Evolutionary conservation across 2,888 invertebrate genomes (phyloP), one percentile per base, ranked within the genome.

Genomic region (Oscheius onirici): DNA sequence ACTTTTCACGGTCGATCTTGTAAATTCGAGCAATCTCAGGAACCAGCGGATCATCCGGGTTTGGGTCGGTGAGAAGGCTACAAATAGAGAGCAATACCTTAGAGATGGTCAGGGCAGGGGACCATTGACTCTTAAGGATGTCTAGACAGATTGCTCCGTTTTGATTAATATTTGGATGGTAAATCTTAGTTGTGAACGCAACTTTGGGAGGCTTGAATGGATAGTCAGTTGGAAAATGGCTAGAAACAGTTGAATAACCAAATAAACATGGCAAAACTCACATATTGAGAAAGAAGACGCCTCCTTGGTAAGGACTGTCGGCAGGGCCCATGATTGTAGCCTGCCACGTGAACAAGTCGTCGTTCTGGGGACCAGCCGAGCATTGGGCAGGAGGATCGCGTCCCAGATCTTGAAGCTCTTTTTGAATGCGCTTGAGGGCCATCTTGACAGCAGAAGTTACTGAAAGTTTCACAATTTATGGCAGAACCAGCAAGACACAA

Each of bases 181-280:
- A 52, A 17, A 52, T 52, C 20, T 24, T 52, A 3, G 52, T 52
- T 20, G 52, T 52, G 24, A 52, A 52, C 13, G 52, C 13, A 20
- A 52, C 20, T 17, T 52, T 52, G 13, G 52, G 52, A 17, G 52
- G 52, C 52, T 52, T 52, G 52, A 52, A 52, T 3, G 52, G 52
- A 24, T 52, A 52, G 17, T 52, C 52, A 3, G 52, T 52, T 11
- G 52, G 52, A 13, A 52, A 52, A 6, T 52, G 10, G 13, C 11
- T 34, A 8, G 3, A 34, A 34, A 34, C 8, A 3, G 3, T 34
- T 34, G 34, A n/a, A n/a, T n/a, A n/a, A n/a, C 34, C 8, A 34
- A 6, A 6, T 34, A 34, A 34, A 34, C 34, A 8, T 8, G 34
- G 8, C 34, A 8, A 34, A 34, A 34, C 34, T 34, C 8, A 34